Percentiles rank a stretch among this genome's conserved stretches.
Conservation (phyloP, 2,888 invertebrate genomes). For the Prenolepis imparis region DNA sequence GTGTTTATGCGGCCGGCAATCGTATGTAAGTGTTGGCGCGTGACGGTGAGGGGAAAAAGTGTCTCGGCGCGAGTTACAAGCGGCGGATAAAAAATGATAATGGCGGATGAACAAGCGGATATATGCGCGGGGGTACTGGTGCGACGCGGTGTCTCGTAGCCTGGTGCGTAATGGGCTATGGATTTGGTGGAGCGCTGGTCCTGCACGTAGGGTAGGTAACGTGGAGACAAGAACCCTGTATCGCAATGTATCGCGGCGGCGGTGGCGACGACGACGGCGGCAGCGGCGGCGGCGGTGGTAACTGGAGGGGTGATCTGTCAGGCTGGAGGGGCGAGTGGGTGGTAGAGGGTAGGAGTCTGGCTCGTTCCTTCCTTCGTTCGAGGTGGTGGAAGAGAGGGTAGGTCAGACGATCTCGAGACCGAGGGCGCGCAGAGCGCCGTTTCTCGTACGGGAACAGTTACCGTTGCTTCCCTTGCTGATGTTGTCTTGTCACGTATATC, state of each 20-base stretch:
- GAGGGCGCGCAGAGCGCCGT: slow-evolving; percentile 79
- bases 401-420: slow-evolving; percentile 76
- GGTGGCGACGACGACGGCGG: slow-evolving; percentile 70
- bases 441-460: slow-evolving; percentile 56
- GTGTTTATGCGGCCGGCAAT: slow-evolving; percentile 69
- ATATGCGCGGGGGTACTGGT: slow-evolving; percentile 35
- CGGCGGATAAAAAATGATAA: slow-evolving; percentile 48
- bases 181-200: slow-evolving; percentile 79
- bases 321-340: slow-evolving; percentile 75
- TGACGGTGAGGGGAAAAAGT: slow-evolving; percentile 45
- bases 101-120: slow-evolving; percentile 59
- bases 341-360: slow-evolving; percentile 78
- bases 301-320: slow-evolving; percentile 71
- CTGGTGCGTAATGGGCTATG: slow-evolving; percentile 79
- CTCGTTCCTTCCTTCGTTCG: slow-evolving; percentile 76
- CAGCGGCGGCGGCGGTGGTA: slow-evolving; percentile 74
- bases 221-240: slow-evolving; percentile 84
- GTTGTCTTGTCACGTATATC: slow-evolving; percentile 22
- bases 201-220: slow-evolving; percentile 81
- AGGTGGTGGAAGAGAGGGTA: slow-evolving; percentile 74
- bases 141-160: slow-evolving; percentile 70
- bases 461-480: slow-evolving; percentile 41
- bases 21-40: slow-evolving; percentile 62
- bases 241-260: slow-evolving; percentile 84
- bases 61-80: slow-evolving; percentile 49